Base-by-base conservation (phyloP, 2,888 invertebrate genomes). In the Lycia hirtaria region DNA sequence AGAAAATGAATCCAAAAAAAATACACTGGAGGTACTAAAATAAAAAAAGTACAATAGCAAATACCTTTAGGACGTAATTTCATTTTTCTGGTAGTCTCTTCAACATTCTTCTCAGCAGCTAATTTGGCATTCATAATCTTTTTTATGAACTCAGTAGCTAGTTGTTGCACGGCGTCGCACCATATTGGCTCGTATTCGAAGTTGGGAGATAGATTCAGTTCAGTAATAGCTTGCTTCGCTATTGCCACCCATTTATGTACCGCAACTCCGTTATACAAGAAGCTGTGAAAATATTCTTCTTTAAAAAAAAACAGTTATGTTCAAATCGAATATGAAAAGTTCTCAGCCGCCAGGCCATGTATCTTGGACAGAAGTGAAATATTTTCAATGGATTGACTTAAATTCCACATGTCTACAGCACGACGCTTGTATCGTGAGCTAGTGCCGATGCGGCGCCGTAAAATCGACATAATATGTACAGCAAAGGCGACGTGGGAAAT, bases 171-270 rank as follows among this genome's bases (percentile, higher is more conserved):
- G 71, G 77, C 76, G 57, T 93, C 82, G 68, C 76, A 76, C 93
- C 93, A 87, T 69, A 91, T 81, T 1, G 87, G 87, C 43, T 87
- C 84, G 60, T 93, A 92, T 60, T 91, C 87, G 59, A 92, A 93
- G 43, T 87, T 88, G 0, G 93, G 77, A 0, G 93, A 88, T 60
- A 88, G 74, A 65, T 93, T 93, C 10, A 92, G 78, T 63, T 94
- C 94, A 41, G 94, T 94, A 68, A 95, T 88, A 12, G 92, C 83
- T 71, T 92, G 92, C 65, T 91, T 91, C 1, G 90, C 91, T 43
- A 90, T 80, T 3, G 86, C 79, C 10, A 85, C 87, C 89, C 89
- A 92, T 73, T 88, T 90, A 56, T 87, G 82, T 41, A 89, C 64
- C 5, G 87, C 71, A 17, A 88, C 69, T 2, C 88, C 88, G 53